Evolutionary conservation across 2,888 invertebrate species (phyloP).

Genomic region (Drosophila algonquin): DNA sequence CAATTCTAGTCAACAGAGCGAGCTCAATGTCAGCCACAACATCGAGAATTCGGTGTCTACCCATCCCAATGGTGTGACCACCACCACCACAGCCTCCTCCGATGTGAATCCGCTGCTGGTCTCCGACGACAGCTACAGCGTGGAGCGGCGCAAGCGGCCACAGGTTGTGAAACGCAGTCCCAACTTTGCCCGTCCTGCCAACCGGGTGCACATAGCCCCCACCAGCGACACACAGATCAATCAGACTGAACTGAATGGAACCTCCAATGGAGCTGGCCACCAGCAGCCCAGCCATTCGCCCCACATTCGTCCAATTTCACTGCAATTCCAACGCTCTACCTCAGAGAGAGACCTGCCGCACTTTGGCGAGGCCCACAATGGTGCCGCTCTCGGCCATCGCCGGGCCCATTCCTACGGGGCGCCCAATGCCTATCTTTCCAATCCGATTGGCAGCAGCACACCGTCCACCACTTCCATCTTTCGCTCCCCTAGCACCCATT

Average conservation of each 20-base stretch:
- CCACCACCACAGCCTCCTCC: slow-evolving; percentile 45
- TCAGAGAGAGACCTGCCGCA: slow-evolving; percentile 82
- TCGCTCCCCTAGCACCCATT: slow-evolving; percentile 75
- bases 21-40: slow-evolving; percentile 68
- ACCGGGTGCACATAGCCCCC: slow-evolving; percentile 59
- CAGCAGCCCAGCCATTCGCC: slow-evolving; percentile 42
- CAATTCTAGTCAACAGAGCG: slow-evolving; percentile 80
- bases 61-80: slow-evolving; percentile 68
- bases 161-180: slow-evolving; percentile 81
- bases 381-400: slow-evolving; percentile 70
- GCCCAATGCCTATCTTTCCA: slow-evolving; percentile 73
- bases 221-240: slow-evolving; percentile 9
- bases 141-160: slow-evolving; percentile 80
- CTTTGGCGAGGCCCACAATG: slow-evolving; percentile 39
- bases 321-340: slow-evolving; percentile 82
- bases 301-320: slow-evolving; percentile 68
- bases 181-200: slow-evolving; percentile 73
- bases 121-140: slow-evolving; percentile 56
- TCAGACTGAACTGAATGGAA: slow-evolving; percentile 26
- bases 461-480: slow-evolving; percentile 53
- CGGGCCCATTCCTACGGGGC: slow-evolving; percentile 83
- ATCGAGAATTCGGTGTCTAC: slow-evolving; percentile 73
- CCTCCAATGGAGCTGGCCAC: neutral
- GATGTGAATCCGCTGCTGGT: slow-evolving; percentile 81
- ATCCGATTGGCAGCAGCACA: slow-evolving; percentile 49